Evolutionary conservation across 1,140 invertebrate species (phyloP).

Genomic region (Elysia chlorotica): DNA sequence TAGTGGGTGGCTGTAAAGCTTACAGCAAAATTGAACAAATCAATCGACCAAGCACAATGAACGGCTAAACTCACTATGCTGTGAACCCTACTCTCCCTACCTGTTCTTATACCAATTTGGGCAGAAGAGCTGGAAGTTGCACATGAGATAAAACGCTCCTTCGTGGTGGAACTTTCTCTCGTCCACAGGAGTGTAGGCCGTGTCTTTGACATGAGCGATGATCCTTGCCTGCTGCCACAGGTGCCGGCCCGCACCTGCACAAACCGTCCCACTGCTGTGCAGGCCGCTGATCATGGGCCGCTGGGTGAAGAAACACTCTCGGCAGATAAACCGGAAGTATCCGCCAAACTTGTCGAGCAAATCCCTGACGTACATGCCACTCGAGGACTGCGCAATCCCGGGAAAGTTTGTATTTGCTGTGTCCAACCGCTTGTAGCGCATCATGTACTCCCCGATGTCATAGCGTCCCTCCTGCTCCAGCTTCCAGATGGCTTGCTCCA

Average conservation of each 20-base stretch:
- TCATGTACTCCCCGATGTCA: conserved; percentile 49
- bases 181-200: conserved; percentile 40
- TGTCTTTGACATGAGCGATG: conserved; percentile 39
- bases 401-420: conserved; percentile 30
- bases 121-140: conserved; percentile 46
- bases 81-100: no score
- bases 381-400: background rate
- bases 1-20: no score
- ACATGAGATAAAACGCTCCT: conserved; percentile 51
- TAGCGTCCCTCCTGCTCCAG: conserved; percentile 52
- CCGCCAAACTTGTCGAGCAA: conserved; percentile 43
- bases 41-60: no score
- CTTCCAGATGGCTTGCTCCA: conserved; percentile 51
- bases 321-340: conserved; percentile 49
- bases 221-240: conserved; percentile 42
- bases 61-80: no score
- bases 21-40: no score
- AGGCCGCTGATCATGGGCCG: conserved; percentile 18
- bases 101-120: conserved; percentile 22
- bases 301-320: conserved; percentile 43
- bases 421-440: no score
- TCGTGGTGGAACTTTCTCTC: conserved; percentile 44
- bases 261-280: conserved; percentile 21
- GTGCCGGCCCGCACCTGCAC: conserved; percentile 36
- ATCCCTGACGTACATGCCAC: background rate